phyloP scores from a whole-genome alignment of 1,140 invertebrate species.

The Trichomalopsis sarcophagae region DNA sequence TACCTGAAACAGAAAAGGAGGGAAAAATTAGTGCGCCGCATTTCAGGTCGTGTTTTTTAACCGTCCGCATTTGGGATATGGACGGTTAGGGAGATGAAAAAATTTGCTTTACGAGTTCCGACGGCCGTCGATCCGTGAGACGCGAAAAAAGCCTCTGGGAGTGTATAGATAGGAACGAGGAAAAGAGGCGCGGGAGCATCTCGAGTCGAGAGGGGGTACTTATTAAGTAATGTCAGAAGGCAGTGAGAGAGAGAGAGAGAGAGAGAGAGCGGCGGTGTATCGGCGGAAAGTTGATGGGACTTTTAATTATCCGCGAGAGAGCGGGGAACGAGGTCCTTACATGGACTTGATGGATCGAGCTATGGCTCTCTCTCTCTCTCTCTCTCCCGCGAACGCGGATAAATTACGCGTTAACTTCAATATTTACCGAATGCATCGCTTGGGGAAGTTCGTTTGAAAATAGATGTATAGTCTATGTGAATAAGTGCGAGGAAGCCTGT shows the following conservation, averaged over 20 bases:
- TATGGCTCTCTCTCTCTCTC: not conserved
- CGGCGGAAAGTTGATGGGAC: slow-evolving; percentile 40
- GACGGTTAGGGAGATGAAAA: not conserved
- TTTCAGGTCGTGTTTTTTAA: too few relatives aligned
- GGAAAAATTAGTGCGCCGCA: not conserved
- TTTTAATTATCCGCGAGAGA: slow-evolving; percentile 43
- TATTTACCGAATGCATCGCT: slow-evolving; percentile 27
- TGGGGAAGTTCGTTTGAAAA: slow-evolving; percentile 1
- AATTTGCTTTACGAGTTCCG: not conserved
- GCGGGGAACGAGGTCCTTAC: slow-evolving; percentile 9
- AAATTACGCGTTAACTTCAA: slow-evolving; percentile 40
- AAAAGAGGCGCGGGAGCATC: not conserved
- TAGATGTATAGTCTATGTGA: not conserved
- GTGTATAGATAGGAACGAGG: not conserved
- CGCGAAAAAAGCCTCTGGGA: not conserved
- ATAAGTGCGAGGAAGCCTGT: not conserved
- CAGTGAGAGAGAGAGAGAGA: not conserved
- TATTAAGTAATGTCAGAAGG: slow-evolving; percentile 45
- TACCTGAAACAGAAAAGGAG: not conserved
- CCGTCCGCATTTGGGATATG: not conserved
- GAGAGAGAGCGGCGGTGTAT: slow-evolving; percentile 2
- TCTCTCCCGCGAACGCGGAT: slow-evolving; percentile 26
- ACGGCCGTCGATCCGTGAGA: not conserved
- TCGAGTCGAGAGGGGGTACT: slow-evolving; percentile 6
- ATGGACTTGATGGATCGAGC: slow-evolving; percentile 22